Base-by-base conservation (phyloP, 2,888 invertebrate species). In the Dasysyrphus albostriatus region DNA sequence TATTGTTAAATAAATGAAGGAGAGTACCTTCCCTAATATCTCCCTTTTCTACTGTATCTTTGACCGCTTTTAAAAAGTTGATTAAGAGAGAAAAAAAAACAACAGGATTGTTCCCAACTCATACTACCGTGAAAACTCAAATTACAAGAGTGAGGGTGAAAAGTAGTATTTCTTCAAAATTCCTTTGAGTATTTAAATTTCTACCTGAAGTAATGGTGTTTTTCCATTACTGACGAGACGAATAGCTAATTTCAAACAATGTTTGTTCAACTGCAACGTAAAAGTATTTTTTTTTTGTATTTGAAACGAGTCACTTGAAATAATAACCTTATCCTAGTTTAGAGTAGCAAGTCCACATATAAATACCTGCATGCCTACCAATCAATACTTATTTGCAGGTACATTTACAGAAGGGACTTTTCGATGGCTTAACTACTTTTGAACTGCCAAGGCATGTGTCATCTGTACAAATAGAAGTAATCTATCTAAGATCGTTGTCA, bases 231-330 rank as follows among this genome's bases (percentile, higher is more conserved):
- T 32, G 47, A 74, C 37, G 10, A 42, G 47, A 74, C 37, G 10
- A 42, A 24, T 1, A 3, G 24, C 34, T 65, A 47, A 58, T 67
- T 59, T 72, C 10, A 16, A 24, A 34, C 9, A 75, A 72, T 84
- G 72, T 84, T 76, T 67, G 70, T 84, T 75, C 70, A 80, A 83
- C 83, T 83, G 47, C 49, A 44, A 47, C 32, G 61, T n/a, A 73
- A 37, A 77, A 49, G 42, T 56, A 42, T 14, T 72, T 73, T n/a
- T 24, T 61, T 29, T 65, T 51, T 44, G 7, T n/a, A 47, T 47
- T 16, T 61, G n/a, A 32, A 47, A 29, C 32, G 47, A 24, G 24
- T 24, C 32, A 19, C 37, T 49, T 51, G 34, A 69, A 54, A 54
- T 24, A 69, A 44, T 42, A 59, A 56, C 42, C 61, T 79, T 70